These are phyloP conservation scores for Ictalurus furcatus DNA, from an alignment of 2,113 vertebrate genomes.

Conservation along the genomic window DNA sequence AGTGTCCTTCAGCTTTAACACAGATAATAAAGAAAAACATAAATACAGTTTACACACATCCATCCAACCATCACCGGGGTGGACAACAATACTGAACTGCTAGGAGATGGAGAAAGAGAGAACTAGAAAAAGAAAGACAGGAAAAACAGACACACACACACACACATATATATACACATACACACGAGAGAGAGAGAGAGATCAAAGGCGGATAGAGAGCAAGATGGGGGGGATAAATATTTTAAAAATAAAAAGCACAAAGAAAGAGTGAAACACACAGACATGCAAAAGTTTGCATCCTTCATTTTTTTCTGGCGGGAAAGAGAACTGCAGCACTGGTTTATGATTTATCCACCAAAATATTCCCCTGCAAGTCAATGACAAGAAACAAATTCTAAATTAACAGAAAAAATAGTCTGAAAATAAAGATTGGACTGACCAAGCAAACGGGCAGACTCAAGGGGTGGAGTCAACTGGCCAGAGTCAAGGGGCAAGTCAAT, in stretches of 20 bases:
- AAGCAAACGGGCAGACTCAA: neutral
- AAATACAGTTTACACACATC: conserved; percentile 55
- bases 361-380: neutral
- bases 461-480: neutral
- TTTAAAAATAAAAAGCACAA: neutral
- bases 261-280: neutral
- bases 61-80: neutral
- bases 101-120: neutral
- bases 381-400: neutral
- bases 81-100: conserved; percentile 15
- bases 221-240: neutral
- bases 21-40: conserved; percentile 72
- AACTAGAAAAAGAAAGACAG: neutral
- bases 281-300: neutral
- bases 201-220: neutral
- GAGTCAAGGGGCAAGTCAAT: too few species aligned
- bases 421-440: neutral
- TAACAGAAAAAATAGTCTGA: neutral
- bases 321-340: neutral
- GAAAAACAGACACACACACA: too few species aligned
- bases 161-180: too few species aligned
- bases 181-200: too few species aligned
- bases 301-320: neutral
- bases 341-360: neutral
- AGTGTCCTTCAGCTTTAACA: conserved; percentile 11